These are phyloP conservation scores for Drosophila buzzatii DNA, from an alignment of 2,888 invertebrate species.

Conservation along the genomic window DNA sequence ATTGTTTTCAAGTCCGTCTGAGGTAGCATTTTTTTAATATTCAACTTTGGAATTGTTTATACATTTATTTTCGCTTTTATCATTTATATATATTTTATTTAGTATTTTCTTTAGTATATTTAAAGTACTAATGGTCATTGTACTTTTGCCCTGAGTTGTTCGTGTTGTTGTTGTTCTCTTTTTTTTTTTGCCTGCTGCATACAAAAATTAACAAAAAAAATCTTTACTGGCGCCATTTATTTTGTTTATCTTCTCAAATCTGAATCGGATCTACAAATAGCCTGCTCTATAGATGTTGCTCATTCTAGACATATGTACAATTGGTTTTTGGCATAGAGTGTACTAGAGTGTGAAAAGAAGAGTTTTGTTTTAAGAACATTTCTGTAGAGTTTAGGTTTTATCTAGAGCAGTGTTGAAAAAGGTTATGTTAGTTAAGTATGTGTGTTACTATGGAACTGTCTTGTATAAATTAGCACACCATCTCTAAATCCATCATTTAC, in stretches of 20 bases:
- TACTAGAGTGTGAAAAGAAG: constrained; percentile 26
- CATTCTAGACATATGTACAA: constrained; percentile 53
- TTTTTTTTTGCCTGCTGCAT: constrained; percentile 35
- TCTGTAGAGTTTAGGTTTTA: not conserved
- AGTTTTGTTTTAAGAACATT: not conserved
- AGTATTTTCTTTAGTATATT: constrained; percentile 54
- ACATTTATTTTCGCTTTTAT: constrained; percentile 24
- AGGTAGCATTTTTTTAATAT: constrained; percentile 72
- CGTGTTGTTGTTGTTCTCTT: constrained; percentile 67
- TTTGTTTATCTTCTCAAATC: constrained; percentile 6
- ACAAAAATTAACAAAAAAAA: constrained; percentile 31
- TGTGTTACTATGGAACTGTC: constrained; percentile 34
- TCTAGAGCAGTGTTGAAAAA: constrained; percentile 34
- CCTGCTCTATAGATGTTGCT: constrained; percentile 15
- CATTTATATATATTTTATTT: constrained; percentile 44
- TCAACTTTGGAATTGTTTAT: constrained; percentile 19
- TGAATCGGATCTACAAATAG: constrained; percentile 35
- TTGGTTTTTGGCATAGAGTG: constrained; percentile 51
- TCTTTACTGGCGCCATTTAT: constrained; percentile 68
- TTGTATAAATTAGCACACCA: constrained; percentile 19
- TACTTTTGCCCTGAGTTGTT: constrained; percentile 85
- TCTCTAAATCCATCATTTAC: constrained; percentile 6
- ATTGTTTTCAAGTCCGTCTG: constrained; percentile 83
- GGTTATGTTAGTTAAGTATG: constrained; percentile 24
- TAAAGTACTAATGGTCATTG: constrained; percentile 83